Evolutionary conservation across 2,888 invertebrate species (phyloP).

Genomic region (Ephialtes manifestator): DNA sequence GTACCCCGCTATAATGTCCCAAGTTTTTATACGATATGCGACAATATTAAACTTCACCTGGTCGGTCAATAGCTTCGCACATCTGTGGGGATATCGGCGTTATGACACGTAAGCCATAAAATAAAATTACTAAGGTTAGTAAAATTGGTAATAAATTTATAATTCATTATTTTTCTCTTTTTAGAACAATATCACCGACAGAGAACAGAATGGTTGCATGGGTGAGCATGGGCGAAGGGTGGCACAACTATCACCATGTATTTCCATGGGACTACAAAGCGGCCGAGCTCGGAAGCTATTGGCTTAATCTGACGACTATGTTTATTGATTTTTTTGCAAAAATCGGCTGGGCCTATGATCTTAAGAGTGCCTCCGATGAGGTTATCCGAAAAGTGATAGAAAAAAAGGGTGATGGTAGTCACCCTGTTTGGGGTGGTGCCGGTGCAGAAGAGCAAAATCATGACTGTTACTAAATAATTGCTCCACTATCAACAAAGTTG

Average conservation of each 20-base stretch:
- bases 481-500: neutral
- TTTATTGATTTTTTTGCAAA: slow-evolving; percentile 90
- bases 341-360: slow-evolving; percentile 92
- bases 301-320: slow-evolving; percentile 89
- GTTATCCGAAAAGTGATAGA: slow-evolving; percentile 87
- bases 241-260: slow-evolving; percentile 88
- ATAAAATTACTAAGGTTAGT: neutral
- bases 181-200: slow-evolving; percentile 67
- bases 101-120: slow-evolving; percentile 80
- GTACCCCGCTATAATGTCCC: slow-evolving; percentile 86
- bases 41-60: slow-evolving; percentile 87
- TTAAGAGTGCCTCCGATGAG: slow-evolving; percentile 89
- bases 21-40: slow-evolving; percentile 87
- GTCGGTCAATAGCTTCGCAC: slow-evolving; percentile 89
- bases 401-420: slow-evolving; percentile 87
- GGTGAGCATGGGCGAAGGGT: slow-evolving; percentile 85
- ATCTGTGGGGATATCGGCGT: slow-evolving; percentile 84
- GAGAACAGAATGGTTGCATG: slow-evolving; percentile 79
- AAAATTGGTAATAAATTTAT: neutral
- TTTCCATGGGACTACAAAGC: slow-evolving; percentile 86
- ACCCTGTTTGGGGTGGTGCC: slow-evolving; percentile 62
- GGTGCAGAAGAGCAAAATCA: neutral
- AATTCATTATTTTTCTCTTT: neutral
- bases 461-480: slow-evolving; percentile 6
- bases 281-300: slow-evolving; percentile 83